These are phyloP conservation scores for Calyptommatus sinebrachiatus DNA, from an alignment of 2,113 vertebrate species.

Conservation along the genomic window DNA sequence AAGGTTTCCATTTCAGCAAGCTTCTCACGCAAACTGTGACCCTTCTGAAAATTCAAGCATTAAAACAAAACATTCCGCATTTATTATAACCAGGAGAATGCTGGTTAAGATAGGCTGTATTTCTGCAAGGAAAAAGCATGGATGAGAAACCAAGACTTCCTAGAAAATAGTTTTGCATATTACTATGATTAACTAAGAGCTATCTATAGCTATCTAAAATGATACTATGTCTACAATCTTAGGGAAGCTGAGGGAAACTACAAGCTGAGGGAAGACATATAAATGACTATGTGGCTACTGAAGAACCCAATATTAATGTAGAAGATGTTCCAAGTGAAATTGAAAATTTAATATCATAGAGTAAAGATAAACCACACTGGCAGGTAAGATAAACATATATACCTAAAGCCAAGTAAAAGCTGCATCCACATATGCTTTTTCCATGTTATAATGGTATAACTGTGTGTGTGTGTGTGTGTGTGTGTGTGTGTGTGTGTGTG, in stretches of 20 bases:
- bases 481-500: too few relatives aligned
- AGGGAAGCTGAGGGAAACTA: too few relatives aligned
- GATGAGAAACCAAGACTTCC: background rate
- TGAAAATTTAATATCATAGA: too few relatives aligned
- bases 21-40: conserved; percentile 93
- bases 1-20: conserved; percentile 99
- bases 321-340: background rate
- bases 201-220: background rate
- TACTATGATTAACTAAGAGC: background rate
- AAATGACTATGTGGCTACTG: background rate
- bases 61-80: background rate
- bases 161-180: background rate
- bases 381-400: too few relatives aligned
- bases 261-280: too few relatives aligned
- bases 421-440: too few relatives aligned
- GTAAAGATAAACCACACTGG: too few relatives aligned
- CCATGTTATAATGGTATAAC: too few relatives aligned
- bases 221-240: background rate
- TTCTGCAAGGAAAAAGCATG: background rate
- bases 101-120: background rate
- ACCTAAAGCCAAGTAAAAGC: too few relatives aligned
- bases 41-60: conserved; percentile 80
- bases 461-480: too few relatives aligned
- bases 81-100: background rate
- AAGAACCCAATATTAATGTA: background rate